Evolutionary conservation across 2,888 invertebrate species (phyloP), one percentile per base, ranked within the genome.

Genomic region (Chaitophorus viminalis): DNA sequence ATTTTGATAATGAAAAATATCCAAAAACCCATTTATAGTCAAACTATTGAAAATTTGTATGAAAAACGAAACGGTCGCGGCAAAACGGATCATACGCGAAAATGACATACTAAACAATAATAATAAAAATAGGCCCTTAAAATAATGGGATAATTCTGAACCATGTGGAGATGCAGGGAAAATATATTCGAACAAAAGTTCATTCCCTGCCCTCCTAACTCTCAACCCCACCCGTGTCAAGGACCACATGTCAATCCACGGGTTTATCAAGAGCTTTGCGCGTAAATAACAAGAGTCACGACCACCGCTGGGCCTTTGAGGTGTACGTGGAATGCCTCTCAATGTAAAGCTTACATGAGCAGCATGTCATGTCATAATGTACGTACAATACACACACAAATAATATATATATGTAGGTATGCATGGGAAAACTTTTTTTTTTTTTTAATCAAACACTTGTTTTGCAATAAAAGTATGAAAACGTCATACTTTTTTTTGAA

Each of bases 81-180:
- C 39, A 29, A 60, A 60, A 60, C 25, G 60, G 25, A 60, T 60
- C 8, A 25, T 25, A 25, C 60, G 21, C 39, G 39, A 36, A 3
- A 54, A 68, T 21, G 46, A 78, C 54, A 8, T 0, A 18, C 52
- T 11, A n/a, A 52, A 72, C 33, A 82, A 72, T 54, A 82, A 82
- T 54, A 82, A 82, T 46, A 82, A 70, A 46, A 82, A 82, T 54
- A 82, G 72, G 70, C 33, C 82, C 82, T 82, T 82, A 82, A 31
- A 54, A 72, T 82, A 82, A 83, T 75, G 36, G 75, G 65, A 31
- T 84, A 25, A 65, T 84, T 75, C 33, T 84, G 29, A 6, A 39
- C 54, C 21, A 6, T 39, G 39, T 29, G 29, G 29, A 46, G 46
- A 46, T 46, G 46, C 14, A 11, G 25, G 31, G 46, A 70, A 39